Evolutionary conservation across 2,113 vertebrate genomes (phyloP).

Genomic region (Felis chaus): DNA sequence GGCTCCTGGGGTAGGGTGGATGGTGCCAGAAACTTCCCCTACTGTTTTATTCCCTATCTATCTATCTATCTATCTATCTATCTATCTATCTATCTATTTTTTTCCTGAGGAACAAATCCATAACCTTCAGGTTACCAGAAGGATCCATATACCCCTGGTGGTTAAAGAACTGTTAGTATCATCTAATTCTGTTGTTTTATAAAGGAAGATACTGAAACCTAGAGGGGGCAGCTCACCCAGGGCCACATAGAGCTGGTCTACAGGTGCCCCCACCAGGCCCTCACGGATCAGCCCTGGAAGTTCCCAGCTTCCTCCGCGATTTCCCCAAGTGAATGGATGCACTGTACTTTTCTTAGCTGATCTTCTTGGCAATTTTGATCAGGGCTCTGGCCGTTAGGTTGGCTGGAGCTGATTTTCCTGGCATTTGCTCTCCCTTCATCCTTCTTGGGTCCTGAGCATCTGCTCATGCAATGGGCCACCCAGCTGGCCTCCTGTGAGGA

Average conservation of each 20-base stretch:
- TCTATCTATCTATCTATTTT: too few relatives aligned
- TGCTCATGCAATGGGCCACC: not conserved
- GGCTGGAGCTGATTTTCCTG: not conserved
- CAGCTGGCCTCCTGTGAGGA: not conserved
- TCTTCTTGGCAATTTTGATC: not conserved
- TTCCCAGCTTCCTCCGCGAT: accelerated
- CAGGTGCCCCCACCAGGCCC: not conserved
- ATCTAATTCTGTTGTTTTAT: not conserved
- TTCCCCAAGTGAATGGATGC: not conserved
- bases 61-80: accelerated
- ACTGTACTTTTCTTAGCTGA: not conserved
- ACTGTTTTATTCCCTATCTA: not conserved
- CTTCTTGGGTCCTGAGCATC: not conserved
- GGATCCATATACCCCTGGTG: too few relatives aligned
- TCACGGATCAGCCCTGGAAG: too few relatives aligned
- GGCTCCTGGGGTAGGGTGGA: not conserved
- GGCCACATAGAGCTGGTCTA: not conserved
- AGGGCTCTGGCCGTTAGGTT: not conserved
- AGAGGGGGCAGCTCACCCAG: not conserved
- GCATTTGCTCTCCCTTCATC: not conserved
- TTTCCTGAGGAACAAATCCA: not conserved
- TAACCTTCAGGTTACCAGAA: not conserved
- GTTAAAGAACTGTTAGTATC: not conserved
- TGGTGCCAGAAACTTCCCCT: not conserved
- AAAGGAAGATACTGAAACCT: not conserved